A percentile compares a stretch with the other conserved stretches of the same genome.
Conservation (phyloP, 2,888 invertebrate genomes). For the Melieria crassipennis region DNA sequence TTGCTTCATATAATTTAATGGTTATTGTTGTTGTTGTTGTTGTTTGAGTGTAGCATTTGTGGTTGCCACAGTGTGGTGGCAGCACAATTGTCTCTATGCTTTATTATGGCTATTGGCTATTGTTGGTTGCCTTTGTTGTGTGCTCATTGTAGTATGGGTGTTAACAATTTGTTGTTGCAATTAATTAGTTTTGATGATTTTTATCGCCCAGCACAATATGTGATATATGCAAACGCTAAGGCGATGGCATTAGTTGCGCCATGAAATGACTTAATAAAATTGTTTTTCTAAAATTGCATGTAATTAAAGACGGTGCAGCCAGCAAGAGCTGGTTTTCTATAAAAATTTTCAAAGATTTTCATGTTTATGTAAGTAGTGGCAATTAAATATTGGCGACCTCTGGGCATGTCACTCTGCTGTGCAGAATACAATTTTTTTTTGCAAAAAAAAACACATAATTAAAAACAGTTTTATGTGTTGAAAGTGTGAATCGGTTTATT, state of each 20-base stretch:
- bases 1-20: too few species aligned
- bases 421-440: too few species aligned
- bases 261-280: conserved; percentile 26
- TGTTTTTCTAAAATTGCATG: not conserved
- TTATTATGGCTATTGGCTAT: not conserved
- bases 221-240: not conserved
- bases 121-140: not conserved
- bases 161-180: conserved; percentile 26
- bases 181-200: conserved; percentile 31
- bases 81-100: not conserved
- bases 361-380: not conserved
- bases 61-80: too few species aligned
- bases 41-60: too few species aligned
- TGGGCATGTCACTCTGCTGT: too few species aligned
- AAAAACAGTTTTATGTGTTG: too few species aligned
- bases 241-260: too few species aligned
- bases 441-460: too few species aligned
- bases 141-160: conserved; percentile 26
- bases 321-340: not conserved
- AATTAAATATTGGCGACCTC: too few species aligned
- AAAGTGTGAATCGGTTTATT: too few species aligned
- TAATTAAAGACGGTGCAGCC: conserved; percentile 1
- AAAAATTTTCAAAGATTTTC: not conserved
- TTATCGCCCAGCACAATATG: conserved; percentile 3
- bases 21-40: too few species aligned